These are phyloP conservation scores for Rattus norvegicus DNA, from an alignment of 2,113 vertebrate species.

Conservation along the genomic window DNA sequence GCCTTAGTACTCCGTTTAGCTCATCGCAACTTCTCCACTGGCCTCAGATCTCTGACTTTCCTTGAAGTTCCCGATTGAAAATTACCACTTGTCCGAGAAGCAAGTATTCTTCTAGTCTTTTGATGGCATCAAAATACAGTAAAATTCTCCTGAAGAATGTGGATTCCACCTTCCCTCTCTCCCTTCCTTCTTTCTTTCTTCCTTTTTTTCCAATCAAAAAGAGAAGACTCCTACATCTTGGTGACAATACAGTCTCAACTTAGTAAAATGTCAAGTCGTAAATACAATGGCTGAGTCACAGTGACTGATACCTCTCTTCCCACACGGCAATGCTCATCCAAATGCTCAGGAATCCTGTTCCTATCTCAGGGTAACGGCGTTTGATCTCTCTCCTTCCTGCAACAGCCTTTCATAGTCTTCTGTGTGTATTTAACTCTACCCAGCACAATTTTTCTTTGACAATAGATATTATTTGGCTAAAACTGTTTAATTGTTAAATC, in stretches of 20 bases:
- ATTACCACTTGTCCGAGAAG: neutral
- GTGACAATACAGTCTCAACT: neutral
- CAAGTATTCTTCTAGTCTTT: neutral
- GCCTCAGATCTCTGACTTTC: neutral
- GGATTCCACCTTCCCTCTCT: too few species aligned
- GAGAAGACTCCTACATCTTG: neutral
- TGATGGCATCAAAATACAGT: neutral
- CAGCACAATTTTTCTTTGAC: conserved; percentile 29
- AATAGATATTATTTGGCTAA: neutral
- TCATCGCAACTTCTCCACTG: neutral
- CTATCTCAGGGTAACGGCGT: neutral
- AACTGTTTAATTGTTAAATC: neutral
- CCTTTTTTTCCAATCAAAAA: neutral
- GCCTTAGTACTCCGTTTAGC: neutral
- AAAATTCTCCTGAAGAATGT: neutral
- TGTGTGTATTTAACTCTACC: neutral
- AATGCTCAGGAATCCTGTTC: neutral
- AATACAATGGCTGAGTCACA: neutral
- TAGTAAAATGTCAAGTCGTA: neutral
- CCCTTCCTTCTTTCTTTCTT: neutral
- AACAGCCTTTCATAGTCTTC: neutral
- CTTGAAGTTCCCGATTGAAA: neutral
- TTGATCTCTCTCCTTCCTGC: neutral
- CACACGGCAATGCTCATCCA: neutral
- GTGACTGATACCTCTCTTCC: too few species aligned